These are phyloP conservation scores for Lasioglossum figueresi DNA, from an alignment of 2,888 invertebrate genomes.

Conservation along the genomic window DNA sequence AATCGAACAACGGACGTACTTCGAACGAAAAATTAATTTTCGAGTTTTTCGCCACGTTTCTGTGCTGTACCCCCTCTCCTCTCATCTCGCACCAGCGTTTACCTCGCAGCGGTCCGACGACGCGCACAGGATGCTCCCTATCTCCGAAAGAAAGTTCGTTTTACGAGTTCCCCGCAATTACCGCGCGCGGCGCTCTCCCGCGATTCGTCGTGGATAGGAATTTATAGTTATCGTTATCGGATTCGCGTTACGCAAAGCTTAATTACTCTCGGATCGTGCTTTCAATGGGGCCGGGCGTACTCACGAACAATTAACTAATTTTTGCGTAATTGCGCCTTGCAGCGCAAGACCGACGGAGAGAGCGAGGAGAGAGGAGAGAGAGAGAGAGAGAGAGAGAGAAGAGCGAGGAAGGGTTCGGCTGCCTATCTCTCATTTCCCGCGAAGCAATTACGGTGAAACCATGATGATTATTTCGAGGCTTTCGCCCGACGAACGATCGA, in stretches of 20 bases:
- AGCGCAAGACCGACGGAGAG: too few species aligned
- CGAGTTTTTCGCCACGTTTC: not conserved
- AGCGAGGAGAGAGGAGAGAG: not conserved
- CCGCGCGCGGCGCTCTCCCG: not conserved
- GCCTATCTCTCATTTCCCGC: constrained; percentile 69
- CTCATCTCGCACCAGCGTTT: not conserved
- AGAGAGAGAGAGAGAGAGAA: not conserved
- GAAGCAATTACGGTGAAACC: constrained; percentile 70
- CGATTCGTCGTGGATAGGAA: constrained; percentile 39
- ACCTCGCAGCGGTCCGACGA: not conserved
- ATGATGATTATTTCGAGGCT: constrained; percentile 69
- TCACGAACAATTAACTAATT: constrained; percentile 68
- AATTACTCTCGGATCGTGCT: constrained; percentile 32
- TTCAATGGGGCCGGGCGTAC: constrained; percentile 39
- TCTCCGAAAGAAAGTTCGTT: constrained; percentile 38
- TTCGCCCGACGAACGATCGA: constrained; percentile 69
- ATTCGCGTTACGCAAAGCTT: constrained; percentile 44
- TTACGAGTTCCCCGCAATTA: constrained; percentile 33
- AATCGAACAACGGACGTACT: not conserved
- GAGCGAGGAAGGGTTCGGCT: not conserved
- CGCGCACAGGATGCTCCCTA: constrained; percentile 7
- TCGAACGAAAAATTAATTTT: not conserved
- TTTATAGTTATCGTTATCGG: constrained; percentile 51
- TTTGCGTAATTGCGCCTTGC: constrained; percentile 66
- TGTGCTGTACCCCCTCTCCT: not conserved